Evolutionary conservation across 2,888 invertebrate species (phyloP).

Genomic region (Gymnocheta viridis): DNA sequence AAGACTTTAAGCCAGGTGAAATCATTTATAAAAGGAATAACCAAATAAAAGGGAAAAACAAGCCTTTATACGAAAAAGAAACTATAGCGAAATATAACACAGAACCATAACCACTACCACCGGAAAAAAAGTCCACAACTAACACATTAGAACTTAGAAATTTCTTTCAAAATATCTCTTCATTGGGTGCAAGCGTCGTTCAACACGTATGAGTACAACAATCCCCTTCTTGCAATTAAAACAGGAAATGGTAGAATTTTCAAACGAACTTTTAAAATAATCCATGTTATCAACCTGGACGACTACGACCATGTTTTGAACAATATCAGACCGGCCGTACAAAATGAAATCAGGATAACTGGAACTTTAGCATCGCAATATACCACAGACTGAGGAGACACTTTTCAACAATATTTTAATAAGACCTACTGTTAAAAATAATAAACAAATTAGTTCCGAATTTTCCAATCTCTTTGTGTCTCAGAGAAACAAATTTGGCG

Average conservation of each 20-base stretch:
- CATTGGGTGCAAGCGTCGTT: background rate
- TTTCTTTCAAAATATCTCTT: background rate
- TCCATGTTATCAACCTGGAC: background rate
- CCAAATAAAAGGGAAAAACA: too few species aligned
- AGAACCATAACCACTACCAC: too few species aligned
- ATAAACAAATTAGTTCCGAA: constrained; percentile 45
- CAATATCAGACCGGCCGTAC: constrained; percentile 1
- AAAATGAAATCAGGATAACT: background rate
- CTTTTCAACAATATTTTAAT: constrained; percentile 57
- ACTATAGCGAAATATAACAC: too few species aligned
- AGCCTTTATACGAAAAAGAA: too few species aligned
- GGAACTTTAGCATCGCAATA: constrained; percentile 1
- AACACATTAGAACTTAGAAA: background rate
- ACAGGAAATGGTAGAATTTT: constrained; percentile 10
- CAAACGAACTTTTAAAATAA: constrained; percentile 12
- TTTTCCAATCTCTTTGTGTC: constrained; percentile 55
- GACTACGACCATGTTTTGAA: constrained; percentile 12
- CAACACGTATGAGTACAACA: too few species aligned
- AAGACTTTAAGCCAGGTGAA: background rate
- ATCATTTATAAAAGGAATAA: too few species aligned
- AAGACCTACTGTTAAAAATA: constrained; percentile 55
- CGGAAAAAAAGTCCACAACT: too few species aligned
- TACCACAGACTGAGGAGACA: too few species aligned
- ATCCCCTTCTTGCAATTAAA: constrained; percentile 2
- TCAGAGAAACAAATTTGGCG: background rate